Evolutionary conservation across 2,797 vertebrate species (phyloP), one percentile per base, ranked within the genome.

Genomic region (Thripadectes ignobilis): DNA sequence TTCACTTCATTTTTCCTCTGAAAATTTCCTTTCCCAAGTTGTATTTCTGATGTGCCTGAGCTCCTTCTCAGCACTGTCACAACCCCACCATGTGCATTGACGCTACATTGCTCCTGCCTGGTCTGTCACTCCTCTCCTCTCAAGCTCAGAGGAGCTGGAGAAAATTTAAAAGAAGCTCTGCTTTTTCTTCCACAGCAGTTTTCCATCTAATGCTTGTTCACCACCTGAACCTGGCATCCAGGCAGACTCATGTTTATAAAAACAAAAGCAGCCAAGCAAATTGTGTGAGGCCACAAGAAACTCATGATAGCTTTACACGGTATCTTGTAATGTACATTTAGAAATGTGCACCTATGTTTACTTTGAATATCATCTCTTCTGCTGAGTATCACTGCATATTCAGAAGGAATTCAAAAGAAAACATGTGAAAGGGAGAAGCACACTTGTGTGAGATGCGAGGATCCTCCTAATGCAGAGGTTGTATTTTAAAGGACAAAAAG

Each of bases 371-470:
- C 39, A 62, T 34, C 52, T 76, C 43, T 73, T 89, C 87, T 43
- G 6, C 46, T 76, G 49, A 75, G n/a, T 74, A 54, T 62, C 2
- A 1, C 14, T 84, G 30, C 36, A 26, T 48, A 48, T 82, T 92
- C 58, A 86, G 29, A 79, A 80, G 34, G 32, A 73, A 92, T 67
- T 73, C 4, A 17, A 76, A 88, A 68, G 36, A 78, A 81, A 93
- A 76, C 9, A 65, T 0, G 0, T 2, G 24, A 69, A 86, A 78
- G n/a, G 26, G 19, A 86, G 46, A 0, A 0, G 48, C 48, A 84
- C 20, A 8, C 11, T 76, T 67, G 32, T n/a, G 38, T 30, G 63
- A 45, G 15, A 14, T 17, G 14, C 68, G 34, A 72, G 11, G 5
- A 3, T 48, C 62, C 58, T 65, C 38, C 49, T 69, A 52, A 63